phyloP scores from a whole-genome alignment of 2,888 invertebrate genomes.

The Papilio demoleus region DNA sequence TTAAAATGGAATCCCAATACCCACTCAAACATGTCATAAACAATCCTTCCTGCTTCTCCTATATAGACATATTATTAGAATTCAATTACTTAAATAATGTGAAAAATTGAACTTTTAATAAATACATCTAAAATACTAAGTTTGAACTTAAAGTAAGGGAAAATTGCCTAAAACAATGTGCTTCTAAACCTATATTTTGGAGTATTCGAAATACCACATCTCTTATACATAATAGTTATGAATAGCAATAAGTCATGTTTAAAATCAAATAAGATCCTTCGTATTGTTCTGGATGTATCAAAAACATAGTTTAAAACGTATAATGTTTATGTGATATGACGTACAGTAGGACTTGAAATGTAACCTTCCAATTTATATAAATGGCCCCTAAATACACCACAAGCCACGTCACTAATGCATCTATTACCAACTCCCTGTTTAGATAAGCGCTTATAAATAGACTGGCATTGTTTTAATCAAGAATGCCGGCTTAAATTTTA shows the following conservation, averaged over 20 bases:
- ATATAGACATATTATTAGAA: too few relatives aligned
- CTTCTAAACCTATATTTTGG: too few relatives aligned
- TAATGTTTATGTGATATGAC: not conserved
- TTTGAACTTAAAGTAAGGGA: too few relatives aligned
- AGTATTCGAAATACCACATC: too few relatives aligned
- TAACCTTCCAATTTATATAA: slow-evolving; percentile 12
- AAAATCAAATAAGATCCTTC: not conserved
- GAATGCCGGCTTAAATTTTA: slow-evolving; percentile 24
- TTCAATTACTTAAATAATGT: too few relatives aligned
- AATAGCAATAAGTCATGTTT: too few relatives aligned
- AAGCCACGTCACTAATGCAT: not conserved
- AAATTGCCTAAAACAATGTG: too few relatives aligned
- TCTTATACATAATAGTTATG: too few relatives aligned
- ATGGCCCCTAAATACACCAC: not conserved
- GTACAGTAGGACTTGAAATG: slow-evolving; percentile 4
- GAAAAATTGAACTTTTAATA: too few relatives aligned
- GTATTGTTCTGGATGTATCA: not conserved
- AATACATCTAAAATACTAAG: too few relatives aligned
- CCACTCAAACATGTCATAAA: not conserved
- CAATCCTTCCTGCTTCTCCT: not conserved
- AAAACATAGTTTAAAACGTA: not conserved
- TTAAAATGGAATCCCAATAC: not conserved
- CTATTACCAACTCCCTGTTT: not conserved
- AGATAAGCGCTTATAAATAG: slow-evolving; percentile 30
- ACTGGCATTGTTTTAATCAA: slow-evolving; percentile 15